Conservation (phyloP, 35 echinoderm and acorn worm species). For the Anneissia japonica region DNA sequence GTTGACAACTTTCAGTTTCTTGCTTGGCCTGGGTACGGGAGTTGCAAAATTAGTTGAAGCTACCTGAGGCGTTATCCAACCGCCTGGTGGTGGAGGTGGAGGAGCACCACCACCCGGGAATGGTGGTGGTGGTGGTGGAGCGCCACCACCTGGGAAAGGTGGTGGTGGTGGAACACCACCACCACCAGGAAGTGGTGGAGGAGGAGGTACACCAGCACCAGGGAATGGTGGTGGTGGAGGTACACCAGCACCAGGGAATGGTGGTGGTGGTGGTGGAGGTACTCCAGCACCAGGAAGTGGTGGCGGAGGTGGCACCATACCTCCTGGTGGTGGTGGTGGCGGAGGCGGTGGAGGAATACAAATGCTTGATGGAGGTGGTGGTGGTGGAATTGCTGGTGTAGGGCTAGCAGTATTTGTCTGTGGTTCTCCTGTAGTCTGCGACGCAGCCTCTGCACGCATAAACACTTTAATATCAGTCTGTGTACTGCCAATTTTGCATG, state of each 20-base stretch:
- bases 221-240: slow-evolving; percentile 57
- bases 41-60: slow-evolving; percentile 5
- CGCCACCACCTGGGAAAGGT: slow-evolving; percentile 28
- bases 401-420: too few relatives aligned
- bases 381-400: not conserved
- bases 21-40: slow-evolving; percentile 56
- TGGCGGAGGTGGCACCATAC: slow-evolving; percentile 32
- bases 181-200: slow-evolving; percentile 19
- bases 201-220: not conserved
- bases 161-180: slow-evolving; percentile 41
- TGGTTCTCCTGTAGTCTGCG: too few relatives aligned
- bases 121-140: slow-evolving; percentile 52
- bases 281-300: slow-evolving; percentile 13
- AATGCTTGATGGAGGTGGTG: not conserved
- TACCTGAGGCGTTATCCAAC: slow-evolving; percentile 15
- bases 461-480: not conserved
- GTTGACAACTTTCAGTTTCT: slow-evolving; percentile 66
- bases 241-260: slow-evolving; percentile 16
- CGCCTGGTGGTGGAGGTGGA: slow-evolving; percentile 36
- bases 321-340: slow-evolving; percentile 1
- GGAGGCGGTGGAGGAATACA: slow-evolving; percentile 13
- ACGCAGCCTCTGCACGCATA: not conserved
- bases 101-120: slow-evolving; percentile 34
- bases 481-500: not conserved
- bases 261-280: slow-evolving; percentile 25